Conservation (phyloP, 1,140 invertebrate species). For the Caenorhabditis latens region DNA sequence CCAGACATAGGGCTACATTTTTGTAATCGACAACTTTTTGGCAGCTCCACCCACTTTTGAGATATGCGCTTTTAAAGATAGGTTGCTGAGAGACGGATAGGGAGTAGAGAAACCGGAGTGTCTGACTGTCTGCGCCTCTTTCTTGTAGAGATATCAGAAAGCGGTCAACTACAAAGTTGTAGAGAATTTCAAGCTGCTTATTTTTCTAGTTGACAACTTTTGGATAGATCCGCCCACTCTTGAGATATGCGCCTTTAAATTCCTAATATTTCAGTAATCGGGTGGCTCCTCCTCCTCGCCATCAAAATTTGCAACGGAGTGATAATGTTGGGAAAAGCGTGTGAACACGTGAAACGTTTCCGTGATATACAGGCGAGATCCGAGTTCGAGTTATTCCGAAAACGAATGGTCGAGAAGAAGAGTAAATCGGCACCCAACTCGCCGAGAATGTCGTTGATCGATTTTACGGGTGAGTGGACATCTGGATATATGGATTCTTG, state of each 20-base stretch:
- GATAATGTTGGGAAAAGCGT: constrained; percentile 88
- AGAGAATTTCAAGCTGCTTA: no score
- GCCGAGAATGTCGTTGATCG: constrained; percentile 61
- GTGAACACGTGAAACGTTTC: constrained; percentile 86
- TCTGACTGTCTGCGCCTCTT: no score
- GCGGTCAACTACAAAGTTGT: no score
- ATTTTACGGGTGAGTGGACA: constrained; percentile 51
- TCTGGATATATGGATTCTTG: neutral
- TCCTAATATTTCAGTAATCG: constrained; percentile 68
- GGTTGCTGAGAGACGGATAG: no score
- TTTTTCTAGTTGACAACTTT: no score
- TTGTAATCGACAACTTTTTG: no score
- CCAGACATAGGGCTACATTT: neutral
- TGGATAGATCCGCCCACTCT: no score
- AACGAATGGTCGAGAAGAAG: constrained; percentile 66
- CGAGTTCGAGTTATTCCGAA: constrained; percentile 60
- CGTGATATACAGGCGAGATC: constrained; percentile 77
- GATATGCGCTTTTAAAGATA: no score
- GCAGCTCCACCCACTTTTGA: no score
- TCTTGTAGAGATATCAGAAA: no score
- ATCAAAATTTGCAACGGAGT: constrained; percentile 89
- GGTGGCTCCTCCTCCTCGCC: constrained; percentile 81
- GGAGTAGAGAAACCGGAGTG: no score
- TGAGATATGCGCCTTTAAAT: no score
- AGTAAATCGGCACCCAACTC: constrained; percentile 68